Percentiles rank a stretch among this genome's conserved stretches.
Conservation (phyloP, 2,113 vertebrate species). For the Gavia stellata region DNA sequence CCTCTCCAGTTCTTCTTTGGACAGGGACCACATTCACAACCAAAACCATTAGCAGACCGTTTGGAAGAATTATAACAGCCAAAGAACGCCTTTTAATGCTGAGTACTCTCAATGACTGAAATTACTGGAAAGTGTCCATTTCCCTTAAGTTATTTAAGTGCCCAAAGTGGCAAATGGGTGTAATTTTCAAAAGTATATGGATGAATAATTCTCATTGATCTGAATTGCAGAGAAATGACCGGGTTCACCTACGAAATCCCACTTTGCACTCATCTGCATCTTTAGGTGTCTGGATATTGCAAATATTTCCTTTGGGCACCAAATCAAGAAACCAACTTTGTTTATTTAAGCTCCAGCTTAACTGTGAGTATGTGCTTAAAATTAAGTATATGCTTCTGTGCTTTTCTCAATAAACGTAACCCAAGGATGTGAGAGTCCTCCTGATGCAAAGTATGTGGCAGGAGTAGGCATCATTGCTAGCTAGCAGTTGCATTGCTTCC, state of each 20-base stretch:
- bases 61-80: conserved; percentile 32
- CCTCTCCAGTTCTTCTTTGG: background rate
- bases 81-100: conserved; percentile 6
- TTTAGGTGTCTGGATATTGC: background rate
- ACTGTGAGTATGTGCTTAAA: rapidly evolving
- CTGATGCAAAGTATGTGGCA: background rate
- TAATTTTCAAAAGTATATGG: conserved; percentile 1
- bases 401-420: background rate
- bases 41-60: conserved; percentile 15
- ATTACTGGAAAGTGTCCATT: conserved; percentile 37
- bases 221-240: background rate
- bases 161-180: conserved; percentile 12
- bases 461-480: background rate
- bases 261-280: background rate
- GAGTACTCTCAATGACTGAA: conserved; percentile 35
- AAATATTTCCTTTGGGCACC: background rate
- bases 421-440: background rate
- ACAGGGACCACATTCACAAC: background rate
- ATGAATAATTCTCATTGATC: conserved; percentile 37
- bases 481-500: background rate
- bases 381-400: background rate
- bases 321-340: background rate
- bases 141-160: conserved; percentile 39
- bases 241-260: background rate
- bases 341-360: background rate